A percentile compares a stretch with the other conserved stretches of the same genome.
These are phyloP conservation scores for Echeneis naucrates DNA, from an alignment of 2,797 vertebrate genomes.

Conservation along the genomic window DNA sequence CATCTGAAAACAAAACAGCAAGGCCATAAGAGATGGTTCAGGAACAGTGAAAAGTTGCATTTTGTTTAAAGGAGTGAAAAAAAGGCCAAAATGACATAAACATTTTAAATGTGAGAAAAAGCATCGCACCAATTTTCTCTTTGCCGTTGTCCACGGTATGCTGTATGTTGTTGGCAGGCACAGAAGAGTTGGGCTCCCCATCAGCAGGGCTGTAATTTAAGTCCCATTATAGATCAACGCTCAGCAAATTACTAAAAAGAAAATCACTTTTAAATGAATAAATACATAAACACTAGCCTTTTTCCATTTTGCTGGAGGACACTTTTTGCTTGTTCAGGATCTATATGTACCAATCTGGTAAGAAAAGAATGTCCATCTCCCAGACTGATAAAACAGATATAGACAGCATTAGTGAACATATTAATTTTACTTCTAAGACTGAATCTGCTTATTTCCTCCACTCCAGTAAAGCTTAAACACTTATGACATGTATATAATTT, in stretches of 20 bases:
- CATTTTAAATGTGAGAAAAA: not conserved
- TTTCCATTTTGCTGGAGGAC: slow-evolving; percentile 89
- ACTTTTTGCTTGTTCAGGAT: slow-evolving; percentile 89
- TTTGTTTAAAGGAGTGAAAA: not conserved
- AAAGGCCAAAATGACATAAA: not conserved
- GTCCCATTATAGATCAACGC: slow-evolving; percentile 30
- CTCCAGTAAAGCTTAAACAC: not conserved
- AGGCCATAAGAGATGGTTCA: slow-evolving; percentile 29
- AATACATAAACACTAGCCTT: slow-evolving; percentile 75
- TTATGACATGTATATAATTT: no score
- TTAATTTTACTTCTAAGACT: not conserved
- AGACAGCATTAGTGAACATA: slow-evolving; percentile 1
- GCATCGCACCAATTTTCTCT: slow-evolving; percentile 58
- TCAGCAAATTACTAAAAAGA: slow-evolving; percentile 1
- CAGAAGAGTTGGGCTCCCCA: slow-evolving; percentile 71
- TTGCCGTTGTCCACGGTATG: slow-evolving; percentile 77
- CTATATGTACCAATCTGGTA: slow-evolving; percentile 91
- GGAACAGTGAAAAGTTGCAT: not conserved
- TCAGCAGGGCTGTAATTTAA: slow-evolving; percentile 81
- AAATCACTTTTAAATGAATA: not conserved
- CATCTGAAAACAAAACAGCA: slow-evolving; percentile 81
- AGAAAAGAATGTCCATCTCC: slow-evolving; percentile 96
- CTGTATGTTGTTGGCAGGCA: slow-evolving; percentile 76
- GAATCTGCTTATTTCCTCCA: not conserved
- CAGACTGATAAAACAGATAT: slow-evolving; percentile 78